Conservation (phyloP, 2,113 vertebrate species). For the Thinocorus orbignyianus region DNA sequence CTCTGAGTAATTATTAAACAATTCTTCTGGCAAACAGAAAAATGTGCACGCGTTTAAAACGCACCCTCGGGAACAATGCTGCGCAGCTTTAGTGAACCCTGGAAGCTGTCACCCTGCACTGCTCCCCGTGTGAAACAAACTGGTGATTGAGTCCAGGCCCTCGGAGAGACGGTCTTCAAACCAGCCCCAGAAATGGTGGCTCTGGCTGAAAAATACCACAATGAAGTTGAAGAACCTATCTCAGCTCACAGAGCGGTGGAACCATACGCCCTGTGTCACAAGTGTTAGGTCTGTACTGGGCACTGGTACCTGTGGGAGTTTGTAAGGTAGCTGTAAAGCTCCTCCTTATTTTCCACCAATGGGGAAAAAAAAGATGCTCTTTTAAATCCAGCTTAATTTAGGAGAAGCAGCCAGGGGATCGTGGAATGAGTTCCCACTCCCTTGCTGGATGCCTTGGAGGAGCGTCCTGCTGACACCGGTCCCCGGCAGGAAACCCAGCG, state of each 20-base stretch:
- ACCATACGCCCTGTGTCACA: not conserved
- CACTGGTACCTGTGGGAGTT: not conserved
- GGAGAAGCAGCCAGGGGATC: not conserved
- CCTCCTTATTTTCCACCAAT: not conserved
- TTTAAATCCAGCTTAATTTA: not conserved
- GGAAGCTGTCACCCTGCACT: not conserved
- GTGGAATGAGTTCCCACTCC: accelerated
- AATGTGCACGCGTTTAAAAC: not conserved
- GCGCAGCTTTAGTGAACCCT: not conserved
- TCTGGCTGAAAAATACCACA: not conserved
- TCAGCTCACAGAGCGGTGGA: not conserved
- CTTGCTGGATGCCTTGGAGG: not conserved
- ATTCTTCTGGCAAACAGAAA: not conserved
- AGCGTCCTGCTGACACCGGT: not conserved
- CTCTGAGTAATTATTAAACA: constrained; percentile 36
- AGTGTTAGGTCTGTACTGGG: not conserved
- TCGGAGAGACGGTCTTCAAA: not conserved
- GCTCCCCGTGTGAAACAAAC: not conserved
- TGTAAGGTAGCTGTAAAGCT: not conserved
- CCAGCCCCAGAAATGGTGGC: not conserved
- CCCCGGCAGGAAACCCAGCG: not conserved
- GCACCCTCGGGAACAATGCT: constrained; percentile 23
- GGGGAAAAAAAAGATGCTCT: not conserved
- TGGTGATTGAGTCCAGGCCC: constrained; percentile 10
- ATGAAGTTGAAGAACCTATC: not conserved